phyloP scores from a whole-genome alignment of 2,113 vertebrate species.

The Microcebus ravelobensis region DNA sequence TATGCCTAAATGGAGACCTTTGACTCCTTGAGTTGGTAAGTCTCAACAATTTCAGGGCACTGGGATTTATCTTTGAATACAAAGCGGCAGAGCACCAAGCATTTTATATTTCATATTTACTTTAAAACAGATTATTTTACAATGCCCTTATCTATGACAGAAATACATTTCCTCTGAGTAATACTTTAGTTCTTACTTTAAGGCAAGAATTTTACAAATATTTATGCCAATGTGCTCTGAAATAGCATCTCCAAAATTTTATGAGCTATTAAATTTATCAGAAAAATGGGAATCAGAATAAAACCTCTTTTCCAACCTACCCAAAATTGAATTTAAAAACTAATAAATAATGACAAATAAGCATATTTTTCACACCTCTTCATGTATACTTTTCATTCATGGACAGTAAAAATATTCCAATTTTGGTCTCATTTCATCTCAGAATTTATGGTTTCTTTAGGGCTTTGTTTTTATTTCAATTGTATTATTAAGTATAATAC shows the following conservation, averaged over 20 bases:
- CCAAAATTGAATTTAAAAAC: slow-evolving; percentile 35
- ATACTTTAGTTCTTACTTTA: slow-evolving; percentile 7
- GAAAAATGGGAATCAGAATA: slow-evolving; percentile 18
- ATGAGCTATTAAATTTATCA: slow-evolving; percentile 29
- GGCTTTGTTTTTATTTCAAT: slow-evolving; percentile 26
- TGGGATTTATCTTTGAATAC: slow-evolving; percentile 31
- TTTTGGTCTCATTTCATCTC: not conserved
- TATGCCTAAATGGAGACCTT: not conserved
- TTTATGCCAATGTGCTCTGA: slow-evolving; percentile 7
- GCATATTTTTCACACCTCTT: not conserved
- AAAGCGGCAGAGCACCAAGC: not conserved
- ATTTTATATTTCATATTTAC: slow-evolving; percentile 24
- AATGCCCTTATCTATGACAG: slow-evolving; percentile 50
- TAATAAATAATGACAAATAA: slow-evolving; percentile 35
- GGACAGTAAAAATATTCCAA: not conserved
- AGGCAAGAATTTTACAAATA: slow-evolving; percentile 55
- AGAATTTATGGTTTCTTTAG: not conserved
- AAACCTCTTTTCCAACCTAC: not conserved
- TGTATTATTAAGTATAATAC: slow-evolving; percentile 6
- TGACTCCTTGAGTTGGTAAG: not conserved
- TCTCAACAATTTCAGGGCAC: not conserved
- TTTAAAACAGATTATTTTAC: slow-evolving; percentile 52
- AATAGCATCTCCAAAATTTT: slow-evolving; percentile 46
- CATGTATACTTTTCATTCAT: not conserved
- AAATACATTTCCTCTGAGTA: slow-evolving; percentile 62